Evolutionary conservation across 2,797 vertebrate genomes (phyloP).

Genomic region (Siniperca undulata): DNA sequence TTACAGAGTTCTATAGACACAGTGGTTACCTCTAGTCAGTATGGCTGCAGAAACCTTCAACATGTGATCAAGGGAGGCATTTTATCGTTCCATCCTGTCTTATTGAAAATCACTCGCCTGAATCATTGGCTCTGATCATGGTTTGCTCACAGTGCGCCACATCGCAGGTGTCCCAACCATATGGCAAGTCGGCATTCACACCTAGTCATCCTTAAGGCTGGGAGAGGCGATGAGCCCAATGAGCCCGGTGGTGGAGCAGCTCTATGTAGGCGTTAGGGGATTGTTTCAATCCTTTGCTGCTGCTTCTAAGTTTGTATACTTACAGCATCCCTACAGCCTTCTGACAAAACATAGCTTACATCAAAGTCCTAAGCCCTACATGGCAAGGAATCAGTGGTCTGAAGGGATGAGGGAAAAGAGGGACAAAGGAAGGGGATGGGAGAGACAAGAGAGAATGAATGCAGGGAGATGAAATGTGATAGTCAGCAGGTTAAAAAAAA

Average conservation of each 20-base stretch:
- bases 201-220: constrained; percentile 32
- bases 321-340: constrained; percentile 17
- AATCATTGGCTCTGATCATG: constrained; percentile 15
- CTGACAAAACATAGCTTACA: constrained; percentile 38
- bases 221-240: constrained; percentile 29
- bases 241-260: constrained; percentile 26
- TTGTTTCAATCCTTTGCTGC: constrained; percentile 26
- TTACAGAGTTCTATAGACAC: not conserved
- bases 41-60: not conserved
- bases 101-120: constrained; percentile 1
- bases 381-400: constrained; percentile 18
- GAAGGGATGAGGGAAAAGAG: not conserved
- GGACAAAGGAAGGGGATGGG: not conserved
- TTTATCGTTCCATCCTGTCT: not conserved
- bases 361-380: constrained; percentile 35
- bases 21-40: not conserved
- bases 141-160: constrained; percentile 16
- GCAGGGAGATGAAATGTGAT: constrained; percentile 19
- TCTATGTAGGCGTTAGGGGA: constrained; percentile 25
- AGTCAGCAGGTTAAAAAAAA: not conserved
- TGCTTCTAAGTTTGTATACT: constrained; percentile 14
- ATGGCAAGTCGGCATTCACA: constrained; percentile 37
- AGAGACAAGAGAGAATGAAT: not conserved
- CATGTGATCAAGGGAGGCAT: not conserved
- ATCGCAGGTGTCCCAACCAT: constrained; percentile 35